Base-by-base conservation (phyloP, 2,113 vertebrate genomes). In the Hypomesus transpacificus region DNA sequence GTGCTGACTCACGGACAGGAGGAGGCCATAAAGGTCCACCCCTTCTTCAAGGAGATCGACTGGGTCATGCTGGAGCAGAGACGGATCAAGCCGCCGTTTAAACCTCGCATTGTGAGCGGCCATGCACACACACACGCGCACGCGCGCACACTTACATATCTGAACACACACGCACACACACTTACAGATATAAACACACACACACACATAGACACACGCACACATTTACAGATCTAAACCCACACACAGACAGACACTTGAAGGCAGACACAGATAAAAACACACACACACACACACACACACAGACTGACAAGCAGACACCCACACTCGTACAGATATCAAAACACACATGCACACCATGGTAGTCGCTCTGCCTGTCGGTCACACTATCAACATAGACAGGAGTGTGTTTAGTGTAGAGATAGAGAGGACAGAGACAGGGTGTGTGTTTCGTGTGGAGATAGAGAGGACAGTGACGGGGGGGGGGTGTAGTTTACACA, bases 1-100 rank as follows among this genome's bases (percentile, higher is more conserved):
- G 95, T 98, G 88, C 87, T 84, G 0, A 90, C 94, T 0, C 95
- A 98, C 68, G 96, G 94, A 0, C 91, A 93, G 16, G 97, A 99
- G 86, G 97, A 98, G 0, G 96, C 96, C 4, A 98, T 99, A 76
- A 96, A 96, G 81, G 92, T 94, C 67, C 97, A 98, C 69, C 91
- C 94, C 0, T 99, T 99, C 89, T 99, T 99, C 91, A 95, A 94
- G 89, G 96, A 98, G 84, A 97, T 99, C 18, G 96, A 99, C 90
- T 98, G 97, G 97, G 93, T 88, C 46, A 93, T 96, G 86, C 91
- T 99, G 89, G 97, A 99, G 82, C 94, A 96, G 89, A 94, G 92
- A 88, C 96, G 95, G 90, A 91, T 98, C 90, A 95, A 95, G 75
- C 96, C 97, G 0, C 96, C 96, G 18, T 98, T 99, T 88, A 97